Conservation (phyloP, 2,797 vertebrate genomes). For the Neosilurus mollespiculum region DNA sequence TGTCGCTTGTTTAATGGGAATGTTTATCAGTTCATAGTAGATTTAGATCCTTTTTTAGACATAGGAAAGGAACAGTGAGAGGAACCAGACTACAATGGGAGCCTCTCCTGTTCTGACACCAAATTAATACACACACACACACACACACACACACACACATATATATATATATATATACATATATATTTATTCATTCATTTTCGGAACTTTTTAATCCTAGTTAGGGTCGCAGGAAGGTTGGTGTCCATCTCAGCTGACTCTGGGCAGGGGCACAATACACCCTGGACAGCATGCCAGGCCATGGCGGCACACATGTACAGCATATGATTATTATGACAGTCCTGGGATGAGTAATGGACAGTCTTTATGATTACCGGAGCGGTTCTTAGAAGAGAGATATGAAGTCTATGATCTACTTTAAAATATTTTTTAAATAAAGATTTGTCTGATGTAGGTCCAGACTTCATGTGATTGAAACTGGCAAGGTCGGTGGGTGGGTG, state of each 20-base stretch:
- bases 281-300: too few species aligned
- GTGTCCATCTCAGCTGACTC: too few species aligned
- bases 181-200: too few species aligned
- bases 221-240: too few species aligned
- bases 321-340: background rate
- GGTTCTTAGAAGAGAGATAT: background rate
- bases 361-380: background rate
- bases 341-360: background rate
- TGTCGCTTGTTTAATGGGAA: background rate
- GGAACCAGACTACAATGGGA: background rate
- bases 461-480: conserved; percentile 65
- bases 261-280: too few species aligned
- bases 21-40: background rate
- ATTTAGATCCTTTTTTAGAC: too few species aligned
- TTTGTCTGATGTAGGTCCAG: conserved; percentile 55
- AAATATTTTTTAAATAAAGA: conserved; percentile 59
- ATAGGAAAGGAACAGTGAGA: background rate
- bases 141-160: too few species aligned
- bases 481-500: conserved; percentile 31
- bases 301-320: too few species aligned
- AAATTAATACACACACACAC: too few species aligned
- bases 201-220: too few species aligned
- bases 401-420: conserved; percentile 42
- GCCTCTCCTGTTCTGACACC: background rate
- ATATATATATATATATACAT: too few species aligned